Percentiles rank a stretch among this genome's conserved stretches.
Conservation (phyloP, 2,888 invertebrate species). For the Harpalus rubripes region DNA sequence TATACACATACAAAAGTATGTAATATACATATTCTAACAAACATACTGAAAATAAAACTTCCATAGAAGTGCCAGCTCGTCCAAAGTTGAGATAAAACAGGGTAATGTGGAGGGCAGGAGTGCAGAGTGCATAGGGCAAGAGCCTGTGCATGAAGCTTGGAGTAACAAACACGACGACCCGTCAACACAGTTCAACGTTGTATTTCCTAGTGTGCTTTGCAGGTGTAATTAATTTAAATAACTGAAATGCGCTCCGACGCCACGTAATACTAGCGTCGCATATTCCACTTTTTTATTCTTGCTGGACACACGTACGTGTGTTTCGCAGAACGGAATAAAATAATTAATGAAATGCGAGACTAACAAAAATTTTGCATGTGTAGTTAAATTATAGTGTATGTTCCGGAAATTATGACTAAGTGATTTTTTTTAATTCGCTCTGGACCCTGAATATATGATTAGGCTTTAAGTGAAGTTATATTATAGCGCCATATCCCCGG, state of each 20-base stretch:
- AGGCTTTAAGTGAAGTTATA: conserved; percentile 44
- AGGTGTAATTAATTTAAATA: conserved; percentile 64
- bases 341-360: conserved; percentile 56
- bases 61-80: too few species aligned
- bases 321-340: conserved; percentile 48
- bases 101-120: not conserved
- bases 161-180: conserved; percentile 16
- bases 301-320: conserved; percentile 44
- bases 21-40: too few species aligned
- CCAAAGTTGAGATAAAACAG: too few species aligned
- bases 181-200: conserved; percentile 42
- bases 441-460: conserved; percentile 48
- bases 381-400: conserved; percentile 49
- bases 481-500: not conserved
- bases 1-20: too few species aligned
- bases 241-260: conserved; percentile 22
- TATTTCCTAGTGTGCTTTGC: conserved; percentile 50
- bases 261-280: conserved; percentile 43
- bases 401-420: conserved; percentile 58
- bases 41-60: too few species aligned
- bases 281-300: conserved; percentile 52
- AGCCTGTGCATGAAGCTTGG: not conserved
- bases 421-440: conserved; percentile 48
- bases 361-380: conserved; percentile 55
- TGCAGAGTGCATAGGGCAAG: conserved; percentile 1